Percentiles rank a stretch among this genome's conserved stretches.
Conservation (phyloP, 2,797 vertebrate species). For the Eulemur mongoz region DNA sequence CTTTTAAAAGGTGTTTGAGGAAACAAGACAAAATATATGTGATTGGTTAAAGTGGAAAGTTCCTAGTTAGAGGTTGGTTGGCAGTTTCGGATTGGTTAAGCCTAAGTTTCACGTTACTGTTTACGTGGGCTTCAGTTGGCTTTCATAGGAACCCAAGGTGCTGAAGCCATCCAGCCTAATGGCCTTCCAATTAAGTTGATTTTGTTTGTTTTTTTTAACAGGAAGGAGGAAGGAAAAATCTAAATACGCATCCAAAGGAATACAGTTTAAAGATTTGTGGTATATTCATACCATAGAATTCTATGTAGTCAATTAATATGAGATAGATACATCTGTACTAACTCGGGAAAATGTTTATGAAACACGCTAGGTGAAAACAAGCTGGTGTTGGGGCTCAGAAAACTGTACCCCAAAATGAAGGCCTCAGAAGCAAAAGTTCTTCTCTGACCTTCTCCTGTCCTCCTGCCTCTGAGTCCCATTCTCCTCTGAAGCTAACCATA, state of each 20-base stretch:
- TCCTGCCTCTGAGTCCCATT: background rate
- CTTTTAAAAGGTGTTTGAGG: background rate
- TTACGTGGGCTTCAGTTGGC: background rate
- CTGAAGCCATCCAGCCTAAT: background rate
- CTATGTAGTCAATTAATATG: background rate
- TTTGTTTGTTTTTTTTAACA: background rate
- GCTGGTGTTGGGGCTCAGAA: background rate
- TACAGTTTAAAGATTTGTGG: background rate
- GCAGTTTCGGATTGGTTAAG: background rate
- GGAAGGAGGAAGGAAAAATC: background rate
- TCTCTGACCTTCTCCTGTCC: background rate
- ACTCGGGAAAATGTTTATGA: background rate
- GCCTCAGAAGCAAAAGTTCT: background rate
- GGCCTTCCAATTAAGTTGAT: background rate
- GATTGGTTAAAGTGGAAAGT: background rate
- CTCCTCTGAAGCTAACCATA: background rate
- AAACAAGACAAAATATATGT: background rate
- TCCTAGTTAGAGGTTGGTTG: background rate
- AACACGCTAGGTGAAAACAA: background rate
- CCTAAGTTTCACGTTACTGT: background rate
- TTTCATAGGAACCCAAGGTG: background rate
- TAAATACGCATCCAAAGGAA: background rate
- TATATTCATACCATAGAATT: background rate
- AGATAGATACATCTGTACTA: background rate
- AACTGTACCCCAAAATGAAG: background rate